Conservation (phyloP, 2,113 vertebrate genomes). For the Microtus ochrogaster region DNA sequence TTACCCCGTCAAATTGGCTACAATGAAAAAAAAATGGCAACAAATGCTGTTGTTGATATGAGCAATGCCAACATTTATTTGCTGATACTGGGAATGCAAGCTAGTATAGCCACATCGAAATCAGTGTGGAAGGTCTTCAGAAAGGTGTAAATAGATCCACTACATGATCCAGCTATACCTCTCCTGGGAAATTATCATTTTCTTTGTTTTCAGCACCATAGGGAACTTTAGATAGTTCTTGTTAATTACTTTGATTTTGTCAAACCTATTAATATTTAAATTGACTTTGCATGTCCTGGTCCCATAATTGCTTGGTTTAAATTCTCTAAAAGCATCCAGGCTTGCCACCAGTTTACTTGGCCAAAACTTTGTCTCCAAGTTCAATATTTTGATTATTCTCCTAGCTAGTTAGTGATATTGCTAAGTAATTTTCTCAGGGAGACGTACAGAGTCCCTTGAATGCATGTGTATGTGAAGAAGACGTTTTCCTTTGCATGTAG, state of each 20-base stretch:
- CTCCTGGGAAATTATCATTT: not conserved
- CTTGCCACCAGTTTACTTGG: slow-evolving; percentile 23
- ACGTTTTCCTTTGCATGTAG: not conserved
- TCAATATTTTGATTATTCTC: slow-evolving; percentile 48
- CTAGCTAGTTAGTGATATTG: not conserved
- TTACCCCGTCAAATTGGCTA: not conserved
- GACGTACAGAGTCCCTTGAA: not conserved
- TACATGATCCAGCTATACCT: not conserved
- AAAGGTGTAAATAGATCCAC: not conserved
- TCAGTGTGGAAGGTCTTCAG: not conserved
- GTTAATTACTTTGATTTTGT: slow-evolving; percentile 61
- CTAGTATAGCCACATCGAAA: not conserved
- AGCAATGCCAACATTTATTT: not conserved
- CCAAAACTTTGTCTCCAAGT: not conserved
- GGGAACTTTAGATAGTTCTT: slow-evolving; percentile 26
- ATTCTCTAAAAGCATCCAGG: slow-evolving; percentile 40
- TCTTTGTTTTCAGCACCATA: slow-evolving; percentile 5
- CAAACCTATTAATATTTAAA: slow-evolving; percentile 70
- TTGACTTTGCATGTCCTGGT: slow-evolving; percentile 48
- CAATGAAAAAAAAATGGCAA: not conserved
- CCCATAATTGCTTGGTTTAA: slow-evolving; percentile 45
- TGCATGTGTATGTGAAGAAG: not conserved
- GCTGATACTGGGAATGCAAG: not conserved
- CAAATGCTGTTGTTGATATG: not conserved
- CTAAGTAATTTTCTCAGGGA: not conserved